Conservation (phyloP, 2,113 vertebrate species). For the Podarcis raffonei region DNA sequence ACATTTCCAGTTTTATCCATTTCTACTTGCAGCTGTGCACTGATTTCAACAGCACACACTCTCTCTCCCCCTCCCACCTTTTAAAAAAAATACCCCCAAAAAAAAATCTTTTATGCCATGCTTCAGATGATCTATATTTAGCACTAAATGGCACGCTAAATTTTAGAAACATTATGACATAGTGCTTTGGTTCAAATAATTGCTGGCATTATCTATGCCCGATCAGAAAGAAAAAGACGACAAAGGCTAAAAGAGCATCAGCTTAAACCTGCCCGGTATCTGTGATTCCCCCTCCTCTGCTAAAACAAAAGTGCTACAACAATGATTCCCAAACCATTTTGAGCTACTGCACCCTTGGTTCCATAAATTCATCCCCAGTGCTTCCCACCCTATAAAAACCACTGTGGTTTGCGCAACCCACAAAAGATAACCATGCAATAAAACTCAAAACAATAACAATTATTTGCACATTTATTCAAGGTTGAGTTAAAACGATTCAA, state of each 20-base stretch:
- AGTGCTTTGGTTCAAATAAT: constrained; percentile 4
- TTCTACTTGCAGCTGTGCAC: neutral
- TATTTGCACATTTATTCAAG: too few relatives aligned
- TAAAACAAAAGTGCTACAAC: too few relatives aligned
- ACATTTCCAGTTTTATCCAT: neutral
- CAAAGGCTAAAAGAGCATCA: neutral
- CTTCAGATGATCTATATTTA: constrained; percentile 13
- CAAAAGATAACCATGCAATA: too few relatives aligned
- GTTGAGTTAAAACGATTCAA: too few relatives aligned
- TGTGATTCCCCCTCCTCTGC: too few relatives aligned
- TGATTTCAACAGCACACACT: neutral
- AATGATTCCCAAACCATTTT: too few relatives aligned
- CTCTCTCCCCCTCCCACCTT: too few relatives aligned
- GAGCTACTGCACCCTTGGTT: too few relatives aligned
- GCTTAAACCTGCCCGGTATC: neutral
- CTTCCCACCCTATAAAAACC: too few relatives aligned
- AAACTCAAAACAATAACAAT: too few relatives aligned
- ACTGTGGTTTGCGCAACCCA: too few relatives aligned
- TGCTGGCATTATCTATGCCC: neutral
- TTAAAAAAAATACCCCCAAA: neutral
- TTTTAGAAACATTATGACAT: neutral
- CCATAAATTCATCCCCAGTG: too few relatives aligned
- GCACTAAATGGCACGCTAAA: neutral
- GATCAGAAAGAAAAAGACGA: neutral
- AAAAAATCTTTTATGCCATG: neutral